Evolutionary conservation across 1,140 invertebrate species (phyloP).

Genomic region (Wasmannia auropunctata): DNA sequence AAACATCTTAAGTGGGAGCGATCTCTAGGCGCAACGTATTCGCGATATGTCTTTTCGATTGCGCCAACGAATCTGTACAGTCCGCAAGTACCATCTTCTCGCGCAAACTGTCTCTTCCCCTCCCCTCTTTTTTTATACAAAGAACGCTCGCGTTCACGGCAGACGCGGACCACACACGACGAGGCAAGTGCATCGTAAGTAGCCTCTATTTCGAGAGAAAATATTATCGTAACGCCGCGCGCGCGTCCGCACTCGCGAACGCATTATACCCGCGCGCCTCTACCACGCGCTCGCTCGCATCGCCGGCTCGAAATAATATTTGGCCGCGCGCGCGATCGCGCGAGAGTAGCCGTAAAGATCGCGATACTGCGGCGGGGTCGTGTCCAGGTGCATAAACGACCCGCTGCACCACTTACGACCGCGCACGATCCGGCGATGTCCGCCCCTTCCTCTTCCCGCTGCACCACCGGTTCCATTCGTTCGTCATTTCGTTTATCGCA

Average conservation of each 20-base stretch:
- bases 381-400: slow-evolving; percentile 50
- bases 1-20: background rate
- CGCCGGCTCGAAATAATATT: slow-evolving; percentile 68
- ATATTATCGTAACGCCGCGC: slow-evolving; percentile 73
- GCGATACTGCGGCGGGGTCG: slow-evolving; percentile 26
- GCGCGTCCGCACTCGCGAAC: slow-evolving; percentile 53
- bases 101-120: slow-evolving; percentile 27
- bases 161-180: slow-evolving; percentile 64
- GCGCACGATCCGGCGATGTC: background rate
- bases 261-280: slow-evolving; percentile 14
- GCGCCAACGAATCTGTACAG: slow-evolving; percentile 17
- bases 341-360: background rate
- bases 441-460: background rate
- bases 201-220: slow-evolving; percentile 77
- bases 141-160: slow-evolving; percentile 22
- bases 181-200: slow-evolving; percentile 73
- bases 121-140: background rate
- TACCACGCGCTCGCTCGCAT: slow-evolving; percentile 25
- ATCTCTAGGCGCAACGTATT: slow-evolving; percentile 24
- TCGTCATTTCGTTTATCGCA: slow-evolving; percentile 65
- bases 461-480: slow-evolving; percentile 53
- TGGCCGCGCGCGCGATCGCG: slow-evolving; percentile 12
- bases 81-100: slow-evolving; percentile 24
- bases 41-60: slow-evolving; percentile 23
- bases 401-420: slow-evolving; percentile 44